Percentiles rank a stretch among this genome's conserved stretches.
phyloP scores from a whole-genome alignment of 2,797 vertebrate genomes.

The Caiman crocodilus region DNA sequence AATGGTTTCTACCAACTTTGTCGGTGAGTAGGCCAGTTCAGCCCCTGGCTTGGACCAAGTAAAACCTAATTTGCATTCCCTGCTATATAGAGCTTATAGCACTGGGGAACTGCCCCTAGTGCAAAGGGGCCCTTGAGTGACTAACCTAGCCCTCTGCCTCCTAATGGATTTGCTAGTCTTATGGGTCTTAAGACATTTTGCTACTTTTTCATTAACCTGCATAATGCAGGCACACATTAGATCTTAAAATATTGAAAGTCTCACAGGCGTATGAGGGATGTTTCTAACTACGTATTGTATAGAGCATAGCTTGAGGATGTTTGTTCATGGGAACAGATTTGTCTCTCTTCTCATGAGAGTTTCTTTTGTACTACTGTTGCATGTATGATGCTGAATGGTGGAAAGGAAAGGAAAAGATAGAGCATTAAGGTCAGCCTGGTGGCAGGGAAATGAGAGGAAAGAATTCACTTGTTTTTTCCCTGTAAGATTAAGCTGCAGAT shows the following conservation, averaged over 20 bases:
- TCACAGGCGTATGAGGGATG: neutral
- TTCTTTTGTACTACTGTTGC: neutral
- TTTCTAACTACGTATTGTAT: neutral
- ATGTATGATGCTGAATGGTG: neutral
- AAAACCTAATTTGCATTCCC: neutral
- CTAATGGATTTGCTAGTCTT: no score
- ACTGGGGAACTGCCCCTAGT: neutral
- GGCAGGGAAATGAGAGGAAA: neutral
- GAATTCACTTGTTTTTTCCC: neutral
- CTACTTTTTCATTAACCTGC: no score
- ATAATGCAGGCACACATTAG: neutral
- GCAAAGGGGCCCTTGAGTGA: neutral
- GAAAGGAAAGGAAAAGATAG: neutral
- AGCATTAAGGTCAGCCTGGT: neutral
- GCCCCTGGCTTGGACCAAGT: no score
- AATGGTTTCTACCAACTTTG: no score
- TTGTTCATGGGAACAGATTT: neutral
- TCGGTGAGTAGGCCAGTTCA: no score
- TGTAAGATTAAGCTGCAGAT: neutral
- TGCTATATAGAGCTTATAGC: neutral
- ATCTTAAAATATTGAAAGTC: neutral
- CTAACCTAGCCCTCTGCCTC: no score
- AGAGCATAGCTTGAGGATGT: rapidly evolving
- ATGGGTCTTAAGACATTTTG: no score
- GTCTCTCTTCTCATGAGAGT: neutral